Evolutionary conservation across 2,888 invertebrate genomes (phyloP), one percentile per base, ranked within the genome.

Genomic region (Rambutsinella grinnellia): DNA sequence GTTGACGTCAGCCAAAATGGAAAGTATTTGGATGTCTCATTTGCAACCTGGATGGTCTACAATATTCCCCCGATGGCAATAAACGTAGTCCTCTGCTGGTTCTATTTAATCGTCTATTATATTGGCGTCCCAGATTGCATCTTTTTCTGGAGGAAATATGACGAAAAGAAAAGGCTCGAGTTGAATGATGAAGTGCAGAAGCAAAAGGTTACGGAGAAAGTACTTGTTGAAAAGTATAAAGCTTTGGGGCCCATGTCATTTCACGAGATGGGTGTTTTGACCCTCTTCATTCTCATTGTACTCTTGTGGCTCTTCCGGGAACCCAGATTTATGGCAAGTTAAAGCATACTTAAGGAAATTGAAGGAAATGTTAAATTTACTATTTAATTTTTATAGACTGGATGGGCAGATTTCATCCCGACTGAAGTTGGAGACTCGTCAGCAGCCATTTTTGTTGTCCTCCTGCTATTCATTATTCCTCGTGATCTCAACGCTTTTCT

Each of bases 241-340:
- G 93, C 92, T 81, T 89, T 96, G 62, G 95, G 95, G 44, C 92
- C 92, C 0, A 90, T 93, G 86, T 90, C 90, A n/a, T 93, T 92
- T 88, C 94, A 94, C 82, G 94, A 95, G 86, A 79, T 65, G 86
- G 88, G 90, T 60, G 93, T 94, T 0, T 93, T 93, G 26, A 79
- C 90, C 3, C 88, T 94, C 63, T 97, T 97, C 86, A 86, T 93
- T 27, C 79, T 92, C 13, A 92, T 96, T 3, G 93, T 97, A 10
- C 85, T 93, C 66, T 89, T 97, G 84, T 97, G 96, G 92, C 93
- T 97, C 86, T 93, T 95, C 86, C 90, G 96, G 51, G 92, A 92
- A 75, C 97, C 97, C 0, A 93, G 94, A 77, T 94, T 96, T 86
- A 92, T 95, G 85, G 76, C 69, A 65, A 17, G 58, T 17, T 8